Conservation (phyloP, 1,140 invertebrate species). For the Melipona quadrifasciata region DNA sequence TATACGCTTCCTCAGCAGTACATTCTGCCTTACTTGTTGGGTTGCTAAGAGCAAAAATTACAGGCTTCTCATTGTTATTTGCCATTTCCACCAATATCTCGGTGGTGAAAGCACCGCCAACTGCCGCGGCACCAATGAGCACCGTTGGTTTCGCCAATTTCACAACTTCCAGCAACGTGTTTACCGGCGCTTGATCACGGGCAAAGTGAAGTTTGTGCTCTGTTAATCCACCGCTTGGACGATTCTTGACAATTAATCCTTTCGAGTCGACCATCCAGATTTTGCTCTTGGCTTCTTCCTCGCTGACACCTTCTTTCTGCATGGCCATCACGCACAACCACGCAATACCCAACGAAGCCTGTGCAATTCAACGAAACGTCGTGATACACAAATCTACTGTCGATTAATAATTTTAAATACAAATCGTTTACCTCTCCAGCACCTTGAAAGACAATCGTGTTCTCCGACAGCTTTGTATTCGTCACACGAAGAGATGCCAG, state of each 20-base stretch:
- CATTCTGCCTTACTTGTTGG: slow-evolving; percentile 98
- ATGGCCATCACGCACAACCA: slow-evolving; percentile 93
- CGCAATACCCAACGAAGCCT: slow-evolving; percentile 94
- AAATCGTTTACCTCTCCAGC: slow-evolving; percentile 88
- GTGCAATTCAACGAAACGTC: slow-evolving; percentile 31
- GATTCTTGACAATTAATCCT: slow-evolving; percentile 90
- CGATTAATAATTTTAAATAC: background rate
- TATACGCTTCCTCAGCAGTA: slow-evolving; percentile 97
- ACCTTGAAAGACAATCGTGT: slow-evolving; percentile 95
- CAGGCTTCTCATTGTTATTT: slow-evolving; percentile 87
- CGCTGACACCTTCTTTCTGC: slow-evolving; percentile 88
- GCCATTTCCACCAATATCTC: slow-evolving; percentile 93
- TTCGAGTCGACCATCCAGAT: slow-evolving; percentile 89
- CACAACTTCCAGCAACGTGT: slow-evolving; percentile 89
- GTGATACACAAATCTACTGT: background rate
- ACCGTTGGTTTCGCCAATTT: slow-evolving; percentile 90
- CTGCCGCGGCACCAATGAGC: slow-evolving; percentile 93
- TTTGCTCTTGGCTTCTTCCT: slow-evolving; percentile 87
- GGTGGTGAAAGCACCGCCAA: slow-evolving; percentile 92
- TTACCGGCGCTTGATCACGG: slow-evolving; percentile 86
- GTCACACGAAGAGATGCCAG: slow-evolving; percentile 92
- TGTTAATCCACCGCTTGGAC: slow-evolving; percentile 88
- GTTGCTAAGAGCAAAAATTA: slow-evolving; percentile 98
- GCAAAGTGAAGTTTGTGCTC: slow-evolving; percentile 91
- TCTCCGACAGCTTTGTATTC: slow-evolving; percentile 88